Evolutionary conservation across 2,113 vertebrate species (phyloP).

Genomic region (Pelobates fuscus): DNA sequence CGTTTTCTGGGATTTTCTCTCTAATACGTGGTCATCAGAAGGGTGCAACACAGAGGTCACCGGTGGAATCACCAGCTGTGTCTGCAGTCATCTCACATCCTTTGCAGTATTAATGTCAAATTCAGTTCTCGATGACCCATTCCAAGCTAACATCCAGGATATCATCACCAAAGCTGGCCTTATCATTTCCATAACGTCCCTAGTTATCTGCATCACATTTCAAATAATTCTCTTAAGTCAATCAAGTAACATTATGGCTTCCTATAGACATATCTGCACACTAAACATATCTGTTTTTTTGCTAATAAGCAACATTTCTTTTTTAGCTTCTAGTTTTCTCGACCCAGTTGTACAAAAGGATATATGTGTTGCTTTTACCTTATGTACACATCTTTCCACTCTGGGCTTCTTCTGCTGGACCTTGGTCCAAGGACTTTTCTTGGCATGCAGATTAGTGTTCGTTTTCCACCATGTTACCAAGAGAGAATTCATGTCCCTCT

Average conservation of each 20-base stretch:
- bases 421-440: conserved; percentile 6
- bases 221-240: not conserved
- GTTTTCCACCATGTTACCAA: conserved; percentile 18
- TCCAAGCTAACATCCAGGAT: not conserved
- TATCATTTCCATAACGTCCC: conserved; percentile 12
- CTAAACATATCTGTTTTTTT: conserved; percentile 8
- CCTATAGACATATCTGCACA: conserved; percentile 20
- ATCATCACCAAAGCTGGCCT: conserved; percentile 14
- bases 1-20: conserved; percentile 10
- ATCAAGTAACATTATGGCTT: not conserved
- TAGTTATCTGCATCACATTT: conserved; percentile 5
- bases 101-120: conserved; percentile 24
- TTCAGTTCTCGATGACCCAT: not conserved
- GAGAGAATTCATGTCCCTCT: conserved; percentile 3
- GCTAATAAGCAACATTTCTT: conserved; percentile 2
- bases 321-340: not conserved
- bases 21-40: not conserved
- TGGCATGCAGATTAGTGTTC: conserved; percentile 2
- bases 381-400: conserved; percentile 11
- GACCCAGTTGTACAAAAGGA: not conserved
- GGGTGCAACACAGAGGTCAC: conserved; percentile 6
- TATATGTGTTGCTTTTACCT: conserved; percentile 1
- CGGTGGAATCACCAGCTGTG: not conserved
- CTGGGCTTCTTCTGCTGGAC: conserved; percentile 32
- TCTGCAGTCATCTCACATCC: conserved; percentile 24